These are phyloP conservation scores for Calameuta filiformis DNA, from an alignment of 2,888 invertebrate species.

Conservation along the genomic window DNA sequence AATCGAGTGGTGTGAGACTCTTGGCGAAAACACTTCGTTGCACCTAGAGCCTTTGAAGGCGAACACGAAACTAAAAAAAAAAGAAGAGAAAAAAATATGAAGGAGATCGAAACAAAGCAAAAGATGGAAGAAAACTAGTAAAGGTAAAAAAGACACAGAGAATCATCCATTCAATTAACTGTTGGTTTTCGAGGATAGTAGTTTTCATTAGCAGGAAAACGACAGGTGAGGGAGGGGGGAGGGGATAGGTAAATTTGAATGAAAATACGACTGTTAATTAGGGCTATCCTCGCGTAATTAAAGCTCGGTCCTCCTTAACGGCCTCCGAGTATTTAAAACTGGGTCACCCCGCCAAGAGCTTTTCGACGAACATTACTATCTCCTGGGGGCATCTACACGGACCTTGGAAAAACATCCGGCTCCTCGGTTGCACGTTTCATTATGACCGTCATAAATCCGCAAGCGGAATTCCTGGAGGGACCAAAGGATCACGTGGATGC, in stretches of 20 bases:
- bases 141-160: constrained; percentile 13
- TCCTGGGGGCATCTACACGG: background rate
- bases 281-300: constrained; percentile 53
- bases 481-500: constrained; percentile 27
- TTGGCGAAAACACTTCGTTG: background rate
- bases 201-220: constrained; percentile 44
- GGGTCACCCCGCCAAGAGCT: constrained; percentile 36
- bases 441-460: constrained; percentile 39
- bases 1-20: background rate
- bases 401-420: background rate
- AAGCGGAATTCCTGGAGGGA: background rate
- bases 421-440: constrained; percentile 37
- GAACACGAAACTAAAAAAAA: background rate
- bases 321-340: constrained; percentile 44
- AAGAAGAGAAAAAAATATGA: background rate
- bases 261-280: constrained; percentile 56
- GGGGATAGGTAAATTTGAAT: constrained; percentile 32
- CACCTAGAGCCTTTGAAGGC: background rate
- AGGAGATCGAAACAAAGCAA: background rate
- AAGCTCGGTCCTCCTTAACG: constrained; percentile 46
- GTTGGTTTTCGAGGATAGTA: constrained; percentile 28
- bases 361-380: background rate
- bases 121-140: background rate
- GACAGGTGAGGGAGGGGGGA: constrained; percentile 8
- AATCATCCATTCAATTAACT: constrained; percentile 45